phyloP scores from a whole-genome alignment of 2,113 vertebrate species.

The Oxyruncus cristatus region DNA sequence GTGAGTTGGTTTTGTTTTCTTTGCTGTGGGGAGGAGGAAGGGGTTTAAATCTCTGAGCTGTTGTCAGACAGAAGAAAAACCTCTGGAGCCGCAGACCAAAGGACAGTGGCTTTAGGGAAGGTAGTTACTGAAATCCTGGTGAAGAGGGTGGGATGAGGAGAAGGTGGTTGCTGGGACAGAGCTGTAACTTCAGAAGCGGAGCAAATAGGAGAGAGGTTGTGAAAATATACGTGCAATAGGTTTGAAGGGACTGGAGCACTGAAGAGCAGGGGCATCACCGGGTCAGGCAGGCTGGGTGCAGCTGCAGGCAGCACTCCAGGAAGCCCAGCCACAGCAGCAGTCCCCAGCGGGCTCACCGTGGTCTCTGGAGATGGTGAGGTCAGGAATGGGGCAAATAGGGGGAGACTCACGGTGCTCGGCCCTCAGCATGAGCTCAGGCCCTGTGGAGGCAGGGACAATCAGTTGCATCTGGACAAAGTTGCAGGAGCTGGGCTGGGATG shows the following conservation, averaged over 20 bases:
- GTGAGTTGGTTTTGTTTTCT: not conserved
- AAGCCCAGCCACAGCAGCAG: not conserved
- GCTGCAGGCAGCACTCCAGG: conserved; percentile 10
- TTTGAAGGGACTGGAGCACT: not conserved
- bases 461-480: not conserved
- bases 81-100: conserved; percentile 13
- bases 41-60: not conserved
- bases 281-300: not conserved
- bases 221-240: not conserved
- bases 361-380: not conserved
- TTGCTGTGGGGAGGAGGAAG: not conserved
- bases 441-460: not conserved
- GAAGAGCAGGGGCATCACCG: not conserved
- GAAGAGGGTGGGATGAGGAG: not conserved
- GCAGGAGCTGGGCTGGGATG: not conserved
- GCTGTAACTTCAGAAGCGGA: not conserved
- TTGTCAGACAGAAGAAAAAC: not conserved
- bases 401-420: not conserved
- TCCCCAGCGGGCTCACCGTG: rapidly evolving
- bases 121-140: not conserved
- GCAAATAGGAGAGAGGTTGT: not conserved
- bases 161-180: not conserved
- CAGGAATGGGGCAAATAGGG: not conserved
- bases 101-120: not conserved
- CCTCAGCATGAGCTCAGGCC: not conserved